Base-by-base conservation (phyloP, 2,797 vertebrate genomes). In the Tolypeutes matacus region DNA sequence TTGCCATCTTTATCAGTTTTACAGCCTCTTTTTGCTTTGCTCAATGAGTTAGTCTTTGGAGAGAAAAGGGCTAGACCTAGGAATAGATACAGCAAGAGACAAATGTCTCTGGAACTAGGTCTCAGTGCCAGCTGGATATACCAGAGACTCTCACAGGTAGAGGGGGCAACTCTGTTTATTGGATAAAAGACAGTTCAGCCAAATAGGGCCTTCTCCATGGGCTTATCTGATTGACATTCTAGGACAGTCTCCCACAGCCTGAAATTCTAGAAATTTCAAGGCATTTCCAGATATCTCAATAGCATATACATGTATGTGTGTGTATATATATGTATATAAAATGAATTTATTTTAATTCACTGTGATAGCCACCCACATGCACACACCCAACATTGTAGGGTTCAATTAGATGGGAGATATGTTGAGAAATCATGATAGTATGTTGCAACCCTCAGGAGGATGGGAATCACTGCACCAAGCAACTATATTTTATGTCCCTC, bases 401-500 rank as follows among this genome's bases (percentile, higher is more conserved):
- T 13, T 39, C 7, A 58, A 39, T 36, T 73, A 64, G 53, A 18
- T 15, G 11, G 8, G 29, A 23, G n/a, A 12, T 91, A 36, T 11
- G 9, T 82, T 49, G 75, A 69, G 34, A 96, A 92, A 81, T n/a
- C 73, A 13, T 17, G 20, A 80, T 18, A 29, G 46, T 18, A 10
- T 42, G 14, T 39, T 62, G 1, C 4, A 14, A 18, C 67, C 14
- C 49, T 80, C n/a, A 49, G 20, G n/a, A 46, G 9, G 53, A 46
- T 64, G 1, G 39, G 81, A 81, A 84, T 51, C 73, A 86, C 34
- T 23, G 20, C 3, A 14, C 62, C 86, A 93, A 65, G 42, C 72
- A 91, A 72, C 42, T 56, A 62, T 49, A 62, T 83, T 92, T 96
- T 64, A 94, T 25, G 31, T 86, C 5, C 65, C 65, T 82, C 67